Conservation (phyloP, 2,888 invertebrate species). For the Leistus spinibarbis region DNA sequence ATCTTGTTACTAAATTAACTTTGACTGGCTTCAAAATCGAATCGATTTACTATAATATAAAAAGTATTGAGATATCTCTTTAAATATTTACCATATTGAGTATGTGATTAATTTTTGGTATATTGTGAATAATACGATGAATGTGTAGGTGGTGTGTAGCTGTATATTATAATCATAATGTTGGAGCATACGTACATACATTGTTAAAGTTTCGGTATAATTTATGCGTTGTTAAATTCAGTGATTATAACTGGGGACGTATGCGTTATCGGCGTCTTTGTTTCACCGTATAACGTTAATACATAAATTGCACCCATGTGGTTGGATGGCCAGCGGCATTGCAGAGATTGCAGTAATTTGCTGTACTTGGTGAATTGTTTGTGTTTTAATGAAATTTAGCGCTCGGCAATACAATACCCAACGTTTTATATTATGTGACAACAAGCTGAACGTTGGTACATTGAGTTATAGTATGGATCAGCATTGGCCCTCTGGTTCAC, state of each 20-base stretch:
- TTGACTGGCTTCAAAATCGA: too few species aligned
- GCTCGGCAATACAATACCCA: background rate
- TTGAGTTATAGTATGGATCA: background rate
- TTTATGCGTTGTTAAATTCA: background rate
- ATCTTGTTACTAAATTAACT: too few species aligned
- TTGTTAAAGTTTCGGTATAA: background rate
- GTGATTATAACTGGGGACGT: background rate
- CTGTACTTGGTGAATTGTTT: background rate
- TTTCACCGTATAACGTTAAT: background rate
- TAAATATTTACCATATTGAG: too few species aligned
- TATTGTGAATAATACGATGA: too few species aligned
- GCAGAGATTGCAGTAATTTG: background rate
- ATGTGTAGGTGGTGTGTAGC: too few species aligned
- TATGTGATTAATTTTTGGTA: too few species aligned
- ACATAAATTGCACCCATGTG: background rate
- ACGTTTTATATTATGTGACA: background rate
- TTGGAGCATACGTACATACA: background rate
- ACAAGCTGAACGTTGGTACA: background rate
- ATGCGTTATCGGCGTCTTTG: background rate
- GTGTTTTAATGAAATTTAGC: background rate
- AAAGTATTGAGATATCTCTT: too few species aligned
- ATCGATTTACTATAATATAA: too few species aligned
- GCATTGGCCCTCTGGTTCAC: background rate
- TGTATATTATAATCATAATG: background rate
- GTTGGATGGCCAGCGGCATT: background rate